These are phyloP conservation scores for Elaphurus davidianus DNA, from an alignment of 2,113 vertebrate genomes.

Conservation along the genomic window DNA sequence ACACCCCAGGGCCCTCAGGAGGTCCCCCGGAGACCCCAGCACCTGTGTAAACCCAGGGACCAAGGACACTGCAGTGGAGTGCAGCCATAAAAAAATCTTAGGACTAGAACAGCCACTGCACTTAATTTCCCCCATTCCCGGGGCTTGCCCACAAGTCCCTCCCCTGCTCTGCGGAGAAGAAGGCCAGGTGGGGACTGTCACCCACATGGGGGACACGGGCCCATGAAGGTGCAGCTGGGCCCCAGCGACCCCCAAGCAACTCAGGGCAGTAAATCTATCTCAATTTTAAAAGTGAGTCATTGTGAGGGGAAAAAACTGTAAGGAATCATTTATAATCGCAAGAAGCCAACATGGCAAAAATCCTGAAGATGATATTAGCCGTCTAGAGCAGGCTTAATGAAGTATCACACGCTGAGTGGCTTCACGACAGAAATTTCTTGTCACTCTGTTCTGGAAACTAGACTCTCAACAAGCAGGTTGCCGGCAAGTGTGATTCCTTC, in stretches of 20 bases:
- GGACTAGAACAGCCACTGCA: too few relatives aligned
- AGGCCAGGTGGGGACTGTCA: too few relatives aligned
- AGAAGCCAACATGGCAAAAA: background rate
- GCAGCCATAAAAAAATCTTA: background rate
- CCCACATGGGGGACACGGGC: background rate
- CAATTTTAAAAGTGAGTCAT: background rate
- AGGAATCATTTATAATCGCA: background rate
- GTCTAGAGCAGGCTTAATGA: background rate
- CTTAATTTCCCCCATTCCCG: background rate
- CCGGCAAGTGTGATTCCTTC: background rate
- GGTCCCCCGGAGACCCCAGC: too few relatives aligned
- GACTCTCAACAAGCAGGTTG: background rate
- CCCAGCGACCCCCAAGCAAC: background rate
- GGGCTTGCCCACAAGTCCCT: background rate
- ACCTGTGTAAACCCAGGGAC: background rate
- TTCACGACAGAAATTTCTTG: background rate
- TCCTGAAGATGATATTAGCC: background rate
- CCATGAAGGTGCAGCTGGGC: background rate
- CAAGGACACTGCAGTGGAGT: background rate
- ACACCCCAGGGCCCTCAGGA: background rate
- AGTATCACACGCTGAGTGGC: background rate
- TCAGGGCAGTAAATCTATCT: background rate
- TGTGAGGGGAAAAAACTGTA: background rate
- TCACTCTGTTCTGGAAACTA: background rate
- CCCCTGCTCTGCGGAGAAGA: fast-evolving